phyloP scores from a whole-genome alignment of 2,113 vertebrate genomes.

The rat (Rattus norvegicus) region DNA sequence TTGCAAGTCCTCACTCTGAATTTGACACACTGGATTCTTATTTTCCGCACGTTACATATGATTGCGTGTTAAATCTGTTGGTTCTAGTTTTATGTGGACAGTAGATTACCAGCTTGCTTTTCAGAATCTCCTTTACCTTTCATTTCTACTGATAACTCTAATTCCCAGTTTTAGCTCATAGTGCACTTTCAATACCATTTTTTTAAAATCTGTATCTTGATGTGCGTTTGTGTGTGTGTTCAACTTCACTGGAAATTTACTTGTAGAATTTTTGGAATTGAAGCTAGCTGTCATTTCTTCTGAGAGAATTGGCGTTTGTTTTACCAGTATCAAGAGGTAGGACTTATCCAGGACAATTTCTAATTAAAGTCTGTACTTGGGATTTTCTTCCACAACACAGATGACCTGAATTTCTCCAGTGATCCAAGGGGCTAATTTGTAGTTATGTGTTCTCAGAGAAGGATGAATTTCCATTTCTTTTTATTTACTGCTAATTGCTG shows the following conservation, averaged over 20 bases:
- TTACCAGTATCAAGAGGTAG: neutral
- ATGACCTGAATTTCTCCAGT: neutral
- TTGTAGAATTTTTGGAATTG: conserved; percentile 8
- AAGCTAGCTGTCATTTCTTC: neutral
- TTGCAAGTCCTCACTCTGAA: conserved; percentile 29
- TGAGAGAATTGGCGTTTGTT: conserved; percentile 16
- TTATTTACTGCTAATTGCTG: neutral
- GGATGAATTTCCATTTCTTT: neutral
- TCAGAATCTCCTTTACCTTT: conserved; percentile 15
- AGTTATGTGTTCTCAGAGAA: neutral
- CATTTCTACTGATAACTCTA: conserved; percentile 4
- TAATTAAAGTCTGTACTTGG: conserved; percentile 48
- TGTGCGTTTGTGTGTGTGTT: neutral
- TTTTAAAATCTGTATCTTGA: conserved; percentile 32
- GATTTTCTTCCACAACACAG: neutral
- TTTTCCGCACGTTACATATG: neutral
- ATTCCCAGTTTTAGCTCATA: neutral
- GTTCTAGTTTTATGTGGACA: neutral
- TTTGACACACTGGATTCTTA: neutral
- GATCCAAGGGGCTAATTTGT: neutral
- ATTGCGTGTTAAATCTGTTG: conserved; percentile 31
- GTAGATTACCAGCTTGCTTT: neutral
- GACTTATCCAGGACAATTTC: neutral
- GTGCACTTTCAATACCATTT: conserved; percentile 13
- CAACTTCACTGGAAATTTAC: conserved; percentile 18